phyloP scores from a whole-genome alignment of 2,888 invertebrate species.

The Buathra laborator region DNA sequence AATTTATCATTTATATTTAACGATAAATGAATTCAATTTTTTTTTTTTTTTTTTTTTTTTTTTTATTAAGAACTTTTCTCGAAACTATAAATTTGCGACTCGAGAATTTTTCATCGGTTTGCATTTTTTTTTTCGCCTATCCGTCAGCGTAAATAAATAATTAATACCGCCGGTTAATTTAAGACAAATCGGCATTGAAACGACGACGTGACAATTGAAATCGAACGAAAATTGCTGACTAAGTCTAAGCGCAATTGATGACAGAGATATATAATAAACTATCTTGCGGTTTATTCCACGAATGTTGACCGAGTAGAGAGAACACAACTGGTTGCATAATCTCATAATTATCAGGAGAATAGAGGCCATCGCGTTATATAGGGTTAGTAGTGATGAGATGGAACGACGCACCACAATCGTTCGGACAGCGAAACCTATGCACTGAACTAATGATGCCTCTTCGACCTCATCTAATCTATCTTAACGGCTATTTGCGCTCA shows the following conservation, averaged over 20 bases:
- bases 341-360: constrained; percentile 54
- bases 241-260: constrained; percentile 19
- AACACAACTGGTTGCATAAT: constrained; percentile 51
- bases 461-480: constrained; percentile 51
- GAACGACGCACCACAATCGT: neutral
- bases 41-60: too few species aligned
- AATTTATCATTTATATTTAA: too few species aligned
- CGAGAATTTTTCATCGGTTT: too few species aligned
- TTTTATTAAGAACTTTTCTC: too few species aligned
- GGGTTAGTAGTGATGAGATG: constrained; percentile 16
- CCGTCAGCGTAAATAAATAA: neutral
- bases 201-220: neutral
- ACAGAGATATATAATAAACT: constrained; percentile 17
- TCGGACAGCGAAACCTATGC: constrained; percentile 9
- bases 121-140: neutral
- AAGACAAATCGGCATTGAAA: neutral
- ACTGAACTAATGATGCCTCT: constrained; percentile 28
- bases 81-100: too few species aligned
- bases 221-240: neutral
- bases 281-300: constrained; percentile 42
- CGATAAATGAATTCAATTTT: too few species aligned
- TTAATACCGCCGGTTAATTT: neutral
- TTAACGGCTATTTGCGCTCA: neutral
- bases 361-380: constrained; percentile 38
- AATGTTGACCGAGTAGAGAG: constrained; percentile 31